Evolutionary conservation across 2,113 vertebrate genomes (phyloP).

Genomic region (Pampusana beccarii): DNA sequence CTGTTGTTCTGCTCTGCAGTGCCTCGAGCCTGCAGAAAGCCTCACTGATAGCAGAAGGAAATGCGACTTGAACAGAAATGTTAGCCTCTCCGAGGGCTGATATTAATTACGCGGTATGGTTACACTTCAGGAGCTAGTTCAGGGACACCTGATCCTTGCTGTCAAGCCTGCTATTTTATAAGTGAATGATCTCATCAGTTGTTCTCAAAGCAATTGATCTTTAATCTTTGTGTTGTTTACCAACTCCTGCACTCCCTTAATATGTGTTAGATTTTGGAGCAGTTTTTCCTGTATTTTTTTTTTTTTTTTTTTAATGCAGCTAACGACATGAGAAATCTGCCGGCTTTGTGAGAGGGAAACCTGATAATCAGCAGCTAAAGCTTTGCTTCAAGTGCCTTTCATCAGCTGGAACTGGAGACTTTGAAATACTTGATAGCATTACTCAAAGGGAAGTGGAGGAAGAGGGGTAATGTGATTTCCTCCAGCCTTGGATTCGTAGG

Average conservation of each 20-base stretch:
- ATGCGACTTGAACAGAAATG: not conserved
- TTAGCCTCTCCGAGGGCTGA: not conserved
- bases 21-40: not conserved
- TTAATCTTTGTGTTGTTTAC: not conserved
- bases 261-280: not conserved
- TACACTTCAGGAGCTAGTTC: not conserved
- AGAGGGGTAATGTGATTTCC: not conserved
- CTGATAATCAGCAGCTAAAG: not conserved
- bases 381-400: not conserved
- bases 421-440: not conserved
- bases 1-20: not conserved
- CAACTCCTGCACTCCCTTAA: not conserved
- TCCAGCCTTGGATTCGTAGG: not conserved
- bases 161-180: constrained; percentile 17
- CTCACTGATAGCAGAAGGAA: not conserved
- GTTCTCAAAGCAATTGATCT: constrained; percentile 12
- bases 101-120: constrained; percentile 34
- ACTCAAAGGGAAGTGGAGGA: not conserved
- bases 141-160: constrained; percentile 28
- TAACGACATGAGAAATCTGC: not conserved
- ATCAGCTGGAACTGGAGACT: not conserved
- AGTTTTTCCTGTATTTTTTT: not conserved
- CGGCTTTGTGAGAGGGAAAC: not conserved
- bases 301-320: not conserved
- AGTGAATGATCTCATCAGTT: constrained; percentile 27